Conservation (phyloP, 2,113 vertebrate species). For the Caloenas nicobarica region DNA sequence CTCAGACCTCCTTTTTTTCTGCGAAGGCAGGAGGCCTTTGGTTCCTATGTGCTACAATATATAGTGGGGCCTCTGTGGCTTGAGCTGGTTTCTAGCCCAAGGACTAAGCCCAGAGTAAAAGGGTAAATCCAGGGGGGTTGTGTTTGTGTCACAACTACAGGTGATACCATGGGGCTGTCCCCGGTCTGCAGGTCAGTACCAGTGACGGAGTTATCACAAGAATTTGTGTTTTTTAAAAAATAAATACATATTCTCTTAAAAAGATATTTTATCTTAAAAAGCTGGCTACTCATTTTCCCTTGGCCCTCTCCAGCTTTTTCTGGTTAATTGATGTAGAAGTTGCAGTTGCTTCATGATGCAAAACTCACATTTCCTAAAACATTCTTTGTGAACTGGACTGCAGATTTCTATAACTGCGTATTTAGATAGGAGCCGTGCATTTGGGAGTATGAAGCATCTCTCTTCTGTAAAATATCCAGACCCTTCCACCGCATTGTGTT, state of each 20-base stretch:
- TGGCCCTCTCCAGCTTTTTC: background rate
- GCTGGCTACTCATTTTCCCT: background rate
- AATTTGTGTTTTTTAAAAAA: background rate
- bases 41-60: accelerated
- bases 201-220: background rate
- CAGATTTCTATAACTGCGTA: background rate
- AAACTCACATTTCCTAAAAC: background rate
- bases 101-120: background rate
- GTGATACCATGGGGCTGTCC: too few relatives aligned
- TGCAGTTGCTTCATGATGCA: background rate
- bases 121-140: background rate
- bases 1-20: background rate
- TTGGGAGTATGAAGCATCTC: background rate
- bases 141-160: background rate
- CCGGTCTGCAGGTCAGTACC: background rate
- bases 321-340: background rate
- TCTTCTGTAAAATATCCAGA: background rate
- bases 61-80: background rate
- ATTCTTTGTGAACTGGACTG: background rate
- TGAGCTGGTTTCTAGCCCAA: background rate
- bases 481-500: background rate
- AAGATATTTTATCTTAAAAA: background rate
- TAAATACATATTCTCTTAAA: background rate
- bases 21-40: background rate
- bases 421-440: background rate